phyloP scores from a whole-genome alignment of 2,113 vertebrate species.

The Aptenodytes forsteri region DNA sequence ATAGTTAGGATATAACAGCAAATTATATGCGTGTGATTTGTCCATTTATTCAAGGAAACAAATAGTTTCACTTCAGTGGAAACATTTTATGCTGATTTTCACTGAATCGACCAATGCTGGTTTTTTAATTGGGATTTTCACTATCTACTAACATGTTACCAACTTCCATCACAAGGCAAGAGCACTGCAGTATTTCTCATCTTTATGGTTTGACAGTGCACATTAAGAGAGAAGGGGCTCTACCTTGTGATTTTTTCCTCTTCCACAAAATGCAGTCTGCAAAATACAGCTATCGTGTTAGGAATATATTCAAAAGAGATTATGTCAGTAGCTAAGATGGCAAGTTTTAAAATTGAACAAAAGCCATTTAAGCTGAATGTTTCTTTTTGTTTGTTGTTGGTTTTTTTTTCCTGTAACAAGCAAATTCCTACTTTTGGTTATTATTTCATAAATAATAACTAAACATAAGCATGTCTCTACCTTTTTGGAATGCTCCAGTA shows the following conservation, averaged over 20 bases:
- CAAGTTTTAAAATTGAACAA: neutral
- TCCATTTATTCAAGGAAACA: neutral
- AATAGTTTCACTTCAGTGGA: neutral
- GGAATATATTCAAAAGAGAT: neutral
- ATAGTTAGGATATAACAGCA: neutral
- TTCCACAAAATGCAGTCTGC: neutral
- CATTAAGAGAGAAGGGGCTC: neutral
- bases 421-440: neutral
- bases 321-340: neutral
- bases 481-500: neutral
- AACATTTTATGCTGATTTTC: neutral
- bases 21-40: neutral
- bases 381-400: neutral
- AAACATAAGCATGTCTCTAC: neutral
- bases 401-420: neutral
- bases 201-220: neutral
- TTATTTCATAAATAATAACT: neutral
- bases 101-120: neutral
- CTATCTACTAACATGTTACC: neutral
- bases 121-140: neutral
- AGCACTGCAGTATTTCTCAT: neutral
- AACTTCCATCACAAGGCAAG: neutral
- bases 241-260: neutral
- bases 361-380: neutral
- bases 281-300: neutral